These are phyloP conservation scores for Hoplostethus atlanticus DNA, from an alignment of 2,797 vertebrate species.

Conservation along the genomic window DNA sequence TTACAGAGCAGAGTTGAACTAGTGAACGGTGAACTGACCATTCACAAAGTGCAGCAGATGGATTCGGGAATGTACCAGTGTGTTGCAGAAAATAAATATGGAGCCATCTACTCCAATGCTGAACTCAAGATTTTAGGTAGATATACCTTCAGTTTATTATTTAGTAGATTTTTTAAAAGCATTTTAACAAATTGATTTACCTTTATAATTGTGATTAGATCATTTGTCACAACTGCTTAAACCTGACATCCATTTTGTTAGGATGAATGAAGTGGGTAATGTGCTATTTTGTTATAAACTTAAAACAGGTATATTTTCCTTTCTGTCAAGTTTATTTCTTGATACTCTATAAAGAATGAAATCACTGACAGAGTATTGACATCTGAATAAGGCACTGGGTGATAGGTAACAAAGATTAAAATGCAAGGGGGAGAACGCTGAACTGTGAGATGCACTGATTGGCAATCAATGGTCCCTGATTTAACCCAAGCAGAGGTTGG, in stretches of 20 bases:
- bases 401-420: conserved; percentile 68
- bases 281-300: conserved; percentile 4
- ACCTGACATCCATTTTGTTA: background rate
- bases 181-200: background rate
- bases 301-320: conserved; percentile 19
- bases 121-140: conserved; percentile 94
- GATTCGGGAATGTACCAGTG: conserved; percentile 99
- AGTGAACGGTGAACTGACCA: conserved; percentile 90
- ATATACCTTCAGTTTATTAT: background rate
- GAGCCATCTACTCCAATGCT: conserved; percentile 90
- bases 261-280: conserved; percentile 2
- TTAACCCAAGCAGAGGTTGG: conserved; percentile 66
- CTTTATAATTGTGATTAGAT: background rate
- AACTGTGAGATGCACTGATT: conserved; percentile 76
- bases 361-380: conserved; percentile 40
- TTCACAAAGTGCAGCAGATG: conserved; percentile 88
- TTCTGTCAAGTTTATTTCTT: conserved; percentile 25
- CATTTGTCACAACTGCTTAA: background rate
- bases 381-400: conserved; percentile 48
- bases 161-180: background rate
- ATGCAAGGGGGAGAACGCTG: conserved; percentile 54
- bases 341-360: conserved; percentile 26
- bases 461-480: conserved; percentile 81
- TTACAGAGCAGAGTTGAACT: conserved; percentile 91
- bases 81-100: conserved; percentile 95